Percentiles rank a stretch among this genome's conserved stretches.
phyloP scores from a whole-genome alignment of 2,113 vertebrate genomes.

The Phalacrocorax carbo region DNA sequence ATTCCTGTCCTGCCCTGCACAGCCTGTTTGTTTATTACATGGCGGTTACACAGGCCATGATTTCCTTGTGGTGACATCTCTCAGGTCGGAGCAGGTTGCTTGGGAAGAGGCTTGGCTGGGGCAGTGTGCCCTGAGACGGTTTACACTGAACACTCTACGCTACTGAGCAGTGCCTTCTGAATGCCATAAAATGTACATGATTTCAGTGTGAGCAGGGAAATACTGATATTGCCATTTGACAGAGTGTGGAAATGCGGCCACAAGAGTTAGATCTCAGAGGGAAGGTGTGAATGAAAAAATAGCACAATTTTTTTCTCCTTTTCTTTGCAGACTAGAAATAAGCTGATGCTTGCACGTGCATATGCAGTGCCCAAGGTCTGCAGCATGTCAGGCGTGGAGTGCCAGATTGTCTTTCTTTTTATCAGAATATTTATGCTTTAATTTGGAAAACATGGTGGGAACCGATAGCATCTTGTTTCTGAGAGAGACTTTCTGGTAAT shows the following conservation, averaged over 20 bases:
- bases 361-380: not conserved
- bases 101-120: not conserved
- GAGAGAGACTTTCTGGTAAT: not conserved
- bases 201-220: not conserved
- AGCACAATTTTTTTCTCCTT: not conserved
- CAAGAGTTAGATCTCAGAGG: not conserved
- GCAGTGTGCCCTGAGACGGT: not conserved
- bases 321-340: not conserved
- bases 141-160: not conserved
- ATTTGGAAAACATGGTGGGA: not conserved
- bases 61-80: not conserved
- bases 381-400: not conserved
- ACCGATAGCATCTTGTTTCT: not conserved
- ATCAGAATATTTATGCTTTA: not conserved
- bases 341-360: not conserved
- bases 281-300: constrained; percentile 14
- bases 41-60: rapidly evolving
- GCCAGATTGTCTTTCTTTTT: constrained; percentile 13
- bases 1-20: not conserved
- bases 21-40: not conserved
- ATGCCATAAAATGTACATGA: not conserved
- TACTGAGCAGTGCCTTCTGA: not conserved
- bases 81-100: rapidly evolving
- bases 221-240: not conserved
- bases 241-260: not conserved